A percentile compares a stretch with the other conserved stretches of the same genome.
Conservation (phyloP, 2,797 vertebrate genomes). For the Pantherophis alleghaniensis region DNA sequence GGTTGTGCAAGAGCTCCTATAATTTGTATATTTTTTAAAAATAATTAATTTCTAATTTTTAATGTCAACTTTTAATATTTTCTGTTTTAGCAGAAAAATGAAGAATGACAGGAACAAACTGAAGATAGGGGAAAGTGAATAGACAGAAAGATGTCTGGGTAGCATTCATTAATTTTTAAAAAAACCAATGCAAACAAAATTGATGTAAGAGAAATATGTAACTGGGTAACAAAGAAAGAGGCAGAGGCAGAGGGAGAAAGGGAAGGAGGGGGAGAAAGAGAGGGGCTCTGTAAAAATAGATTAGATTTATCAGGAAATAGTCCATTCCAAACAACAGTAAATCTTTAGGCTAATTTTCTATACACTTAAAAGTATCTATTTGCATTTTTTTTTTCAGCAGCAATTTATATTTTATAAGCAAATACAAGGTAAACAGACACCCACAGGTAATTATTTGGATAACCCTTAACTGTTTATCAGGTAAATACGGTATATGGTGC, state of each 20-base stretch:
- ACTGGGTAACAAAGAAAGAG: not conserved
- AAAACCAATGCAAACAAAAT: not conserved
- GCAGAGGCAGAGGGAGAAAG: too few relatives aligned
- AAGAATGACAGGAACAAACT: not conserved
- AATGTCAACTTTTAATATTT: not conserved
- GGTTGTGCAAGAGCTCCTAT: not conserved
- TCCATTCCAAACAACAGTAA: not conserved
- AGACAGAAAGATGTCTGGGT: not conserved
- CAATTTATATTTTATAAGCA: not conserved
- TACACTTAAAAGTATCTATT: not conserved
- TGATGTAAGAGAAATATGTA: not conserved
- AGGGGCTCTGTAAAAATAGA: not conserved
- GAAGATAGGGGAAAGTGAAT: not conserved
- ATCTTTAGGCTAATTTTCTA: not conserved
- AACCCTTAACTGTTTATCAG: not conserved
- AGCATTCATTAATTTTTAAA: too few relatives aligned
- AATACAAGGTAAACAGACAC: not conserved
- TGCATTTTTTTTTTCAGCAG: not conserved
- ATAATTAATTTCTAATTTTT: not conserved
- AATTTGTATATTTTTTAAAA: not conserved
- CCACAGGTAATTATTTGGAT: not conserved
- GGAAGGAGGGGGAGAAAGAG: too few relatives aligned
- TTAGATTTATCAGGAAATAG: not conserved
- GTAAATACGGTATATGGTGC: not conserved
- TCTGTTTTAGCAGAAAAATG: not conserved